Conservation (phyloP, 2,888 invertebrate genomes). For the Melanophora roralis region DNA sequence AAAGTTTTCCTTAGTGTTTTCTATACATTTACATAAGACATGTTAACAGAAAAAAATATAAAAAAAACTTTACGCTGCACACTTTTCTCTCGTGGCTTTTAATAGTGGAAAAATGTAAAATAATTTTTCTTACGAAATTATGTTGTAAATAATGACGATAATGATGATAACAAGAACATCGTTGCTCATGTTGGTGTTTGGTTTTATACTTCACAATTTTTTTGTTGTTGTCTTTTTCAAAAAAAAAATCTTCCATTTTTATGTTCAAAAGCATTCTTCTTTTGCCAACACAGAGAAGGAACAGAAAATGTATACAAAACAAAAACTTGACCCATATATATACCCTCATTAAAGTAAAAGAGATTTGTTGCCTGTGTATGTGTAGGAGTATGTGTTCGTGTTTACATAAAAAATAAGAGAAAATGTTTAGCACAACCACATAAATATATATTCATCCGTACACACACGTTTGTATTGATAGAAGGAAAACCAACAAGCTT, state of each 20-base stretch:
- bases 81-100: neutral
- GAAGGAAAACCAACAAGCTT: neutral
- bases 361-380: neutral
- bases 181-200: neutral
- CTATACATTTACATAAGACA: too few species aligned
- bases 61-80: neutral
- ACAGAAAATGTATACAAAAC: conserved; percentile 3
- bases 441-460: neutral
- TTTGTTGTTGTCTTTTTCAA: neutral
- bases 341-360: conserved; percentile 42
- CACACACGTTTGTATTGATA: neutral
- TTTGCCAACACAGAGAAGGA: neutral
- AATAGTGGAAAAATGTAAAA: neutral
- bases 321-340: conserved; percentile 60
- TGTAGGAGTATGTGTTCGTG: neutral
- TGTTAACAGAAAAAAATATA: neutral
- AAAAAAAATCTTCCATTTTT: neutral
- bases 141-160: neutral
- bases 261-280: neutral
- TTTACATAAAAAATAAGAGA: neutral
- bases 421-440: neutral
- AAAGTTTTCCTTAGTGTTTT: neutral
- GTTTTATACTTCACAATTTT: neutral
- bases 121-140: neutral
- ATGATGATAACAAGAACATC: neutral